Evolutionary conservation across 2,113 vertebrate species (phyloP), one percentile per base, ranked within the genome.

Genomic region (Malurus elegans): DNA sequence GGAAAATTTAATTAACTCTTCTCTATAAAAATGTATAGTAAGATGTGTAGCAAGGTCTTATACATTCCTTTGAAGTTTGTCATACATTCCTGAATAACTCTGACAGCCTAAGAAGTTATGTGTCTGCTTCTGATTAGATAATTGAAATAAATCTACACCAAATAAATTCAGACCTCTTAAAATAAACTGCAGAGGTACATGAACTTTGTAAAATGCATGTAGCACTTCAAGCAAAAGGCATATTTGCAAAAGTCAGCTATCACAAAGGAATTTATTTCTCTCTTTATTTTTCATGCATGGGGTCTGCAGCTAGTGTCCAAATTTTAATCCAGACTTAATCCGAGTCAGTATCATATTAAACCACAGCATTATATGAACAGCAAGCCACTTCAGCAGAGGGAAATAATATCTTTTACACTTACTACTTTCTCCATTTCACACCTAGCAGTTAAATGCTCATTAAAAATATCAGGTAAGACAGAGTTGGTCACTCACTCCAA

Each of bases 51-150:
- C 83, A 95, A 97, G 94, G 95, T 94, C 94, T 90, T 92, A 93
- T 92, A 91, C 96, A 96, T 97, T 97, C 93, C 95, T 98, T 96
- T 97, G 96, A 98, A 97, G 97, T 96, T 95, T 85, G 93, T 96
- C 66, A 97, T 96, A 95, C 96, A 98, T 98, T 98, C 97, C 95
- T 97, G 69, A 96, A 94, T 97, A 95, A 93, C 96, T 97, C 84
- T 96, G 95, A 96, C 93, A 96, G 92, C 64, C 75, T 93, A 92
- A 93, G 89, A 96, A 95, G 88, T 89, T 91, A 62, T 86, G 79
- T 92, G 97, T 96, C 98, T 98, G 98, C 95, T 98, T 98, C 97
- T 98, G 97, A 98, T 98, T 98, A 98, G 94, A 97, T 97, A 98
- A 97, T 97, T 98, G 97, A 97, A 95, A 96, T 95, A 96, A 98